Base-by-base conservation (phyloP, 2,113 vertebrate genomes). In the Cichladusa arquata region DNA sequence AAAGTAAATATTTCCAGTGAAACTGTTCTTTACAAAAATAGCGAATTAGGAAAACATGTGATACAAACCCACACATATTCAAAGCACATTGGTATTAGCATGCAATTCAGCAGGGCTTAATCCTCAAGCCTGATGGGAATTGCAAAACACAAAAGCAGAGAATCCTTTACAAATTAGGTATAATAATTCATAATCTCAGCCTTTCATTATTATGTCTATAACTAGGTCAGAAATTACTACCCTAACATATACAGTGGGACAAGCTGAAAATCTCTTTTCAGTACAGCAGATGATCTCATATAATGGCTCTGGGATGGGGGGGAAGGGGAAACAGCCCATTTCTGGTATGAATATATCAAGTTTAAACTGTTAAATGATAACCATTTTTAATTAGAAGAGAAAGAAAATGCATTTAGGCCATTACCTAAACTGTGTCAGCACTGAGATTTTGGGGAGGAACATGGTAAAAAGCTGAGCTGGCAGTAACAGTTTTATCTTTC, bases 81-180 rank as follows among this genome's bases (percentile, higher is more conserved):
- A 95, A 94, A 93, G 82, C 90, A 83, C 92, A 86, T 60, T 86
- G 85, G 76, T 92, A 90, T 91, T 92, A 92, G 40, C 87, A 69
- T 92, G 92, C 85, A 88, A 56, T 96, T 92, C 87, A 73, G 62
- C 84, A 71, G 71, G 67, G 24, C 65, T 94, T 94, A 92, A 83
- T 95, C 76, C 90, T 92, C 88, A 80, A 82, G 64, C 79, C 92
- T 93, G 85, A 92, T 66, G 82, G 92, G 80, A 96, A 96, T 67
- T 90, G 67, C 88, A 78, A 81, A 95, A 93, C 85, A 95, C 79
- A 95, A 96, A 92, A 95, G 92, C 90, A 81, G 69, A 94, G 85
- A 96, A 96, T 96, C 94, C 92, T 76, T 93, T 96, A 95, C 94
- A 96, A 96, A 96, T 94, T 95, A 90, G 92, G 92, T 90, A 94